These are phyloP conservation scores for Halictus rubicundus DNA, from an alignment of 1,140 invertebrate species.

Conservation along the genomic window DNA sequence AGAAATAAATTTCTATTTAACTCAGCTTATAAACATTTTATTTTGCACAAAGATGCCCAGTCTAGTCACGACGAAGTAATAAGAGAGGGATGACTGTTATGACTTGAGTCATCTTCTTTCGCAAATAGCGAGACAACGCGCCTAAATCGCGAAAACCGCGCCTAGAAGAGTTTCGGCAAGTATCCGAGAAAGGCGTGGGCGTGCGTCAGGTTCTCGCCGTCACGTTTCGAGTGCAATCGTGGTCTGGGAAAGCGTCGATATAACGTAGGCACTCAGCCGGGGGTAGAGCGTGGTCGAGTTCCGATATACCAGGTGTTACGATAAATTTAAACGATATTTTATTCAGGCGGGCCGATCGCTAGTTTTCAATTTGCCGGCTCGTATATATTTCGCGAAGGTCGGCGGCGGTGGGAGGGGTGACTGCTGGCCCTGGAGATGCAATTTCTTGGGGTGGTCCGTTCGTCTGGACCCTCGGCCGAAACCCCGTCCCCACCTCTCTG, in stretches of 20 bases:
- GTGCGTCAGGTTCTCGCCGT: background rate
- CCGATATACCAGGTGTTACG: conserved; percentile 79
- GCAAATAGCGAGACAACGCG: too few species aligned
- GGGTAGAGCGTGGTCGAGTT: conserved; percentile 57
- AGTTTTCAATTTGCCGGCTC: conserved; percentile 80
- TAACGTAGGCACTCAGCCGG: conserved; percentile 57
- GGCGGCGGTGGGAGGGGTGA: conserved; percentile 43
- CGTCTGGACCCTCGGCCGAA: conserved; percentile 56
- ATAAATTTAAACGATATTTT: conserved; percentile 81
- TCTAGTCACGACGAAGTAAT: too few species aligned
- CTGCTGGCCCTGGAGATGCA: conserved; percentile 71
- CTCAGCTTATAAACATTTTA: too few species aligned
- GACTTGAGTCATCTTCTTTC: too few species aligned
- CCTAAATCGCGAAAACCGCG: too few species aligned
- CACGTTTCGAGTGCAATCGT: conserved; percentile 59
- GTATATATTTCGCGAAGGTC: conserved; percentile 77
- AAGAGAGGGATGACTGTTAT: too few species aligned
- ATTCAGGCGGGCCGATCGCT: conserved; percentile 79
- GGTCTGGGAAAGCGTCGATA: conserved; percentile 50
- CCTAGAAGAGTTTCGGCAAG: too few species aligned
- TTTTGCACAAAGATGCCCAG: too few species aligned
- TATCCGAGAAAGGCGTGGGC: too few species aligned
- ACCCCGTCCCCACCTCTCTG: background rate
- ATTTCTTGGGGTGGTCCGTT: conserved; percentile 74
- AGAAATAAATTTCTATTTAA: too few species aligned